Percentiles rank a stretch among this genome's conserved stretches.
Evolutionary conservation across 2,888 invertebrate species (phyloP).

Genomic region (Selenia dentaria): DNA sequence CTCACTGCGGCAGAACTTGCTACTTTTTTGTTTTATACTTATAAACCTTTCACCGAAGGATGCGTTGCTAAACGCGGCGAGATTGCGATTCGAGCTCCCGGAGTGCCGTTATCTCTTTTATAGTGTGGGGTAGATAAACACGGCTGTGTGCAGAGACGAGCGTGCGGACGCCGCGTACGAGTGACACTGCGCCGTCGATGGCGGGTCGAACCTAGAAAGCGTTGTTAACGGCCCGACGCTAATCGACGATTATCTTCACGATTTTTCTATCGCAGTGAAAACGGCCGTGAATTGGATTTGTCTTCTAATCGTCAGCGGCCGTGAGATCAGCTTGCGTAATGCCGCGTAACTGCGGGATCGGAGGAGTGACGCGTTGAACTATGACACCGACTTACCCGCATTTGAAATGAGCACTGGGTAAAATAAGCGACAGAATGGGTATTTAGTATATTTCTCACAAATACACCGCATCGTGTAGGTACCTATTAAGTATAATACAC

Average conservation of each 20-base stretch:
- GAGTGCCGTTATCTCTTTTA: conserved; percentile 44
- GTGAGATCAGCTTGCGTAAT: conserved; percentile 58
- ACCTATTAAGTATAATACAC: no score
- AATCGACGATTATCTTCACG: conserved; percentile 65
- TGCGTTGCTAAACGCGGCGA: conserved; percentile 54
- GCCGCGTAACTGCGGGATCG: conserved; percentile 24
- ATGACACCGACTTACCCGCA: conserved; percentile 13
- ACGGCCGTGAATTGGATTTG: conserved; percentile 60
- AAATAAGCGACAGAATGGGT: no score
- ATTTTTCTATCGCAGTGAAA: conserved; percentile 63
- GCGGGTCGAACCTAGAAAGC: conserved; percentile 61
- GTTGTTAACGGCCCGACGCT: conserved; percentile 55
- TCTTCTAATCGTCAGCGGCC: conserved; percentile 49
- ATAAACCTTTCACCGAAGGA: conserved; percentile 67
- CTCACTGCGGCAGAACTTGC: conserved; percentile 48
- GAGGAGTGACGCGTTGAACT: conserved; percentile 21
- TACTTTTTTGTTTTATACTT: conserved; percentile 72
- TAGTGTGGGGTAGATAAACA: conserved; percentile 51
- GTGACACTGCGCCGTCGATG: conserved; percentile 50
- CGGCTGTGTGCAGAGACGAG: conserved; percentile 52
- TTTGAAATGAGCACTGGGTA: no score
- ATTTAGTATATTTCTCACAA: no score
- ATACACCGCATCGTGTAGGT: no score
- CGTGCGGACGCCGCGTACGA: conserved; percentile 51
- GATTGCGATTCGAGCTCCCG: conserved; percentile 28